These are phyloP conservation scores for Agriopis aurantiaria DNA, from an alignment of 2,888 invertebrate species.

Conservation along the genomic window DNA sequence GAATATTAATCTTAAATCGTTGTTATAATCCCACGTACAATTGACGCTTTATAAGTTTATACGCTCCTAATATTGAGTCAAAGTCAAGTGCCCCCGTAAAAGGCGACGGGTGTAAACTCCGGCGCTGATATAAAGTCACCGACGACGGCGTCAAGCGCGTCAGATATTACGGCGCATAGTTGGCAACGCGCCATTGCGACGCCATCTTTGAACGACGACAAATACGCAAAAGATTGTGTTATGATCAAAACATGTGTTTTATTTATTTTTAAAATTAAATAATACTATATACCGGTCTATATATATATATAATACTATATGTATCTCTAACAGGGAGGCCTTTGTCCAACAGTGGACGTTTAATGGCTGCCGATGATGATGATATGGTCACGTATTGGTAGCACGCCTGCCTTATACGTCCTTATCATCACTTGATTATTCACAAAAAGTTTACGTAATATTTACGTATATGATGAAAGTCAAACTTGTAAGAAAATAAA, in stretches of 20 bases:
- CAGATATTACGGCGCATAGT: conserved; percentile 79
- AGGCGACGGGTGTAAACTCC: conserved; percentile 60
- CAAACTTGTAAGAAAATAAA: no score
- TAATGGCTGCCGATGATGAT: no score
- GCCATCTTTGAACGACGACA: conserved; percentile 57
- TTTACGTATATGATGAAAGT: not conserved
- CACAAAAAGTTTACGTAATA: not conserved
- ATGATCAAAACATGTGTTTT: conserved; percentile 25
- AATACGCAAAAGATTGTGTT: conserved; percentile 42
- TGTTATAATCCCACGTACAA: conserved; percentile 40
- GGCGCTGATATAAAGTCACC: conserved; percentile 56
- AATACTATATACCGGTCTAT: not conserved
- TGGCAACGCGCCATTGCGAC: conserved; percentile 75
- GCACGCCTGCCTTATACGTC: not conserved
- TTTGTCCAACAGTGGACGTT: no score
- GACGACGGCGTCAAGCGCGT: conserved; percentile 68
- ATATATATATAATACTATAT: no score
- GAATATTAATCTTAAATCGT: conserved; percentile 4
- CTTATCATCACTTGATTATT: not conserved
- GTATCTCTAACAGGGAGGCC: no score
- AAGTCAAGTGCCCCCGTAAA: conserved; percentile 75
- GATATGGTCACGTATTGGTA: no score
- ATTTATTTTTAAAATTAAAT: conserved; percentile 22
- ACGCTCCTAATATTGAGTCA: conserved; percentile 57
- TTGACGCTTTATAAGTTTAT: conserved; percentile 46